Evolutionary conservation across 2,888 invertebrate genomes (phyloP).

Genomic region (Tetragonisca angustula): DNA sequence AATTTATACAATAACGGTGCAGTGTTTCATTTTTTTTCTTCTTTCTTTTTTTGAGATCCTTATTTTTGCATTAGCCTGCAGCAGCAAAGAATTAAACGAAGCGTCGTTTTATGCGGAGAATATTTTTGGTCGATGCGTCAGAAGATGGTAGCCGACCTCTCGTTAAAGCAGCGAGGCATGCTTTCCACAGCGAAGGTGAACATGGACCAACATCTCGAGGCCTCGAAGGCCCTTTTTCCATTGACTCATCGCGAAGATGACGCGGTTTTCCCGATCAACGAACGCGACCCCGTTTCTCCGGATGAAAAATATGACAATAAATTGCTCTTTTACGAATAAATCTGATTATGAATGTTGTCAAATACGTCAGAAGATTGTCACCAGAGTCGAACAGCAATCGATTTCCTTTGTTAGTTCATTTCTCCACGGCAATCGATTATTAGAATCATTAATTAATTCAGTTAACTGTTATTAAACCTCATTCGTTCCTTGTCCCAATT

Average conservation of each 20-base stretch:
- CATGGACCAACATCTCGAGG: not conserved
- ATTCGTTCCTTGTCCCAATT: too few relatives aligned
- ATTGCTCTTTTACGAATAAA: conserved; percentile 44
- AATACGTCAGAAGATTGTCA: not conserved
- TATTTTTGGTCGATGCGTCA: conserved; percentile 49
- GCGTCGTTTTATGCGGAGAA: not conserved
- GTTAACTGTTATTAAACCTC: too few relatives aligned
- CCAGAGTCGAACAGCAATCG: too few relatives aligned
- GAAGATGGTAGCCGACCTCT: conserved; percentile 28
- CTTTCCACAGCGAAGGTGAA: conserved; percentile 46
- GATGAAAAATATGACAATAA: conserved; percentile 55
- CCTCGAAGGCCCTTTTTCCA: conserved; percentile 48
- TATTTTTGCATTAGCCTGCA: not conserved
- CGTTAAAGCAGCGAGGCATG: conserved; percentile 21
- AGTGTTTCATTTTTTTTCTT: too few relatives aligned
- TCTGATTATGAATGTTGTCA: too few relatives aligned
- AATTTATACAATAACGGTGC: too few relatives aligned
- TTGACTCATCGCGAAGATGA: conserved; percentile 60
- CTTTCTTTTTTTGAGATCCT: not conserved
- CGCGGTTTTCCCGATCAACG: conserved; percentile 43
- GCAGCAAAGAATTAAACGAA: not conserved
- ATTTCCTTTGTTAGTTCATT: too few relatives aligned
- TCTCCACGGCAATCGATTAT: too few relatives aligned
- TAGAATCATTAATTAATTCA: too few relatives aligned
- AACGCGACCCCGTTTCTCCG: conserved; percentile 61